phyloP scores from a whole-genome alignment of 1,140 invertebrate species.

The Drosophila nebulosa region DNA sequence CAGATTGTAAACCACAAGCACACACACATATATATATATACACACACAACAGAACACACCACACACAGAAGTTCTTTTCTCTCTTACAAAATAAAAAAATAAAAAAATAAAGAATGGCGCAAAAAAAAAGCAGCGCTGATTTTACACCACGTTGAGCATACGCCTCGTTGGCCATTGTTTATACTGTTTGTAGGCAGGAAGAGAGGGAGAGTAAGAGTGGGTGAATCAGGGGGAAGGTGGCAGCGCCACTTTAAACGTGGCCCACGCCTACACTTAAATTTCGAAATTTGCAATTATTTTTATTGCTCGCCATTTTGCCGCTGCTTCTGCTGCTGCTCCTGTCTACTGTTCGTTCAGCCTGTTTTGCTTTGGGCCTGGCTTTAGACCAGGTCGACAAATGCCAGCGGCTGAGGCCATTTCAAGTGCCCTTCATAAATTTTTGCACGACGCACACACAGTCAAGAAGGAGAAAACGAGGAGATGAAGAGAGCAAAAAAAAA shows the following conservation, averaged over 20 bases:
- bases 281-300: slow-evolving; percentile 79
- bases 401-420: slow-evolving; percentile 33
- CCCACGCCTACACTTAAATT: slow-evolving; percentile 71
- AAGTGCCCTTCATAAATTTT: slow-evolving; percentile 67
- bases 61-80: slow-evolving; percentile 16
- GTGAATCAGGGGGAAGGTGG: too few species aligned
- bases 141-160: slow-evolving; percentile 72
- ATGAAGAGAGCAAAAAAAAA: neutral
- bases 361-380: slow-evolving; percentile 3
- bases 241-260: slow-evolving; percentile 55
- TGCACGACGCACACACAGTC: slow-evolving; percentile 14
- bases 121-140: slow-evolving; percentile 68
- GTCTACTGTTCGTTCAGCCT: slow-evolving; percentile 9
- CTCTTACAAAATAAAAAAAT: slow-evolving; percentile 25
- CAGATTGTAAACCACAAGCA: slow-evolving; percentile 75
- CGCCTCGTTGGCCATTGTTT: slow-evolving; percentile 65
- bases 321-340: slow-evolving; percentile 21
- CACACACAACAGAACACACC: slow-evolving; percentile 13
- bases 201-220: neutral
- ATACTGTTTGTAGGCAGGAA: slow-evolving; percentile 20
- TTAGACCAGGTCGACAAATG: slow-evolving; percentile 23
- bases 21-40: slow-evolving; percentile 27
- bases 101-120: slow-evolving; percentile 2
- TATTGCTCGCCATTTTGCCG: slow-evolving; percentile 69
- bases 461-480: neutral